Evolutionary conservation across 1,140 invertebrate genomes (phyloP), one percentile per base, ranked within the genome.

Genomic region (Drosophila littoralis): DNA sequence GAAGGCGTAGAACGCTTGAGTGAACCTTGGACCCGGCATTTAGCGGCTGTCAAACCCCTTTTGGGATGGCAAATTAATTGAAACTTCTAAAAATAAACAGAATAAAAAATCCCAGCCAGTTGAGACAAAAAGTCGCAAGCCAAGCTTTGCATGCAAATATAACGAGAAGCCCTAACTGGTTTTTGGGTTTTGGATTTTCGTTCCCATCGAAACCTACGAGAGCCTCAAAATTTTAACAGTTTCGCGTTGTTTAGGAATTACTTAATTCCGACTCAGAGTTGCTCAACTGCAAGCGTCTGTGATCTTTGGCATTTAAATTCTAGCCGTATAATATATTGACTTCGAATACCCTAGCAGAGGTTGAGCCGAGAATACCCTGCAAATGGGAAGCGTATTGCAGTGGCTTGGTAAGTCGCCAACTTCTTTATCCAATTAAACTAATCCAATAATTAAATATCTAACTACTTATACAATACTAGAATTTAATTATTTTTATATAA

Each of bases 91-190:
- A 12, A 7, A 40, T 28, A 28, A 28, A 28, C 22, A 28, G 5
- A 28, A 28, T 28, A 33, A n/a, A n/a, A 2, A 55, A 46, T 33
- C 46, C 59, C 46, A 70, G 54, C 33, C 54, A 75, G 54, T 58
- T 75, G 48, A n/a, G 57, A 61, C 72, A 51, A 82, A 65, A 75
- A 67, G 58, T 73, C 50, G 54, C 36, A 65, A 75, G 48, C 59
- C 74, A 60, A 54, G 63, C 70, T 81, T 74, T 81, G 50, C 64
- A 77, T 77, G 46, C 57, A 22, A 60, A 69, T 22, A 40, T 51
- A 42, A 35, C 50, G 22, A 36, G 17, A 57, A 51, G 35, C 36
- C 48, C 46, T 64, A 75, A 75, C 73, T 51, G 73, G 73, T 75
- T 70, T 71, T 59, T 22, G 28, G 12, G 7, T 40, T 8, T 57